Conservation (phyloP, 1,140 invertebrate species). For the Diabrotica undecimpunctata region DNA sequence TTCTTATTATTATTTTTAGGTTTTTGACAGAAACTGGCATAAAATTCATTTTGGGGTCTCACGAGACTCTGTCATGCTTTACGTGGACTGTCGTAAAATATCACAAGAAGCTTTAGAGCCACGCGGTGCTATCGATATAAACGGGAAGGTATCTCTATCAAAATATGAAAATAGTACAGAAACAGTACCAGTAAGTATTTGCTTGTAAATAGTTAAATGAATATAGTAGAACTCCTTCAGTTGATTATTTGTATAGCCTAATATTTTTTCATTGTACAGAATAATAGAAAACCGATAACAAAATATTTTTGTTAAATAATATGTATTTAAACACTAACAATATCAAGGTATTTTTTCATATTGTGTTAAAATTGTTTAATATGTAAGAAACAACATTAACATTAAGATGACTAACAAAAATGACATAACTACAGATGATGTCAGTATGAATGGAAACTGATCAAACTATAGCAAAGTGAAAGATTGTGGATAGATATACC, state of each 20-base stretch:
- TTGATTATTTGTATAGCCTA: neutral
- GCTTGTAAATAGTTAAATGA: neutral
- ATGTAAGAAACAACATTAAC: too few relatives aligned
- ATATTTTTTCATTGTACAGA: too few relatives aligned
- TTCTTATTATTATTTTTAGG: conserved; percentile 52
- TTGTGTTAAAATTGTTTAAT: too few relatives aligned
- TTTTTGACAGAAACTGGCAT: conserved; percentile 77
- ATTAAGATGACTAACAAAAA: too few relatives aligned
- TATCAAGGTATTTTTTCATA: too few relatives aligned
- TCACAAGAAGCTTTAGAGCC: conserved; percentile 50
- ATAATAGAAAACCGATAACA: too few relatives aligned
- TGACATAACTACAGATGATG: too few relatives aligned
- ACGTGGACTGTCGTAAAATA: conserved; percentile 64
- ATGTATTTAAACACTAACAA: too few relatives aligned
- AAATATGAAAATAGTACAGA: conserved; percentile 54
- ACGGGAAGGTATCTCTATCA: conserved; percentile 65
- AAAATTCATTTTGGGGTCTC: conserved; percentile 74
- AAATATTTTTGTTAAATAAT: too few relatives aligned
- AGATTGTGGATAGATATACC: too few relatives aligned
- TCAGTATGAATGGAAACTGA: too few relatives aligned
- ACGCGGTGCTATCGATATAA: conserved; percentile 60
- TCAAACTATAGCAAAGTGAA: too few relatives aligned
- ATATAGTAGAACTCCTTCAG: conserved; percentile 3
- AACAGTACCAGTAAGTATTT: conserved; percentile 61
- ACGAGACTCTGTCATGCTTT: conserved; percentile 61